A percentile compares a stretch with the other conserved stretches of the same genome.
Evolutionary conservation across 2,888 invertebrate species (phyloP).

Genomic region (Hyles lineata): DNA sequence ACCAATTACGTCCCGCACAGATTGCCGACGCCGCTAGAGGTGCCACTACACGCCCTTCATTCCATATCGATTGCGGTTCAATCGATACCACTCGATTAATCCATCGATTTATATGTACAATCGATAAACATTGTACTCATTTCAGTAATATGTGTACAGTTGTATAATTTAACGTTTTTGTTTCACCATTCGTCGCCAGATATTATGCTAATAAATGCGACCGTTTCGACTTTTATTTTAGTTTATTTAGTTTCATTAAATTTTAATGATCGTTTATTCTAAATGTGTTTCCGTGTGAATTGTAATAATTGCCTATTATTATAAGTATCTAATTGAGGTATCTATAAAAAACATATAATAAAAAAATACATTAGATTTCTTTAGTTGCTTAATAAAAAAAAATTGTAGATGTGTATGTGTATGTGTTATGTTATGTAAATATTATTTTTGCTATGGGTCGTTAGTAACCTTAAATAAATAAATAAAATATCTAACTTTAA

Average conservation of each 20-base stretch:
- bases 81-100: not conserved
- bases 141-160: not conserved
- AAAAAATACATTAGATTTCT: no score
- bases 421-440: no score
- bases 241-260: not conserved
- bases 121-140: slow-evolving; percentile 18
- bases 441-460: no score
- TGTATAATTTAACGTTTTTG: not conserved
- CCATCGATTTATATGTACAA: slow-evolving; percentile 14
- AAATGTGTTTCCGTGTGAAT: not conserved
- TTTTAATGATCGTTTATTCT: not conserved
- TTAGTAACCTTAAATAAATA: no score
- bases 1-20: slow-evolving; percentile 64
- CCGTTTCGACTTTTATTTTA: not conserved
- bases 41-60: slow-evolving; percentile 44
- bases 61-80: not conserved
- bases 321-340: not conserved
- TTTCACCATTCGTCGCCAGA: not conserved
- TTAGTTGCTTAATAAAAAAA: no score
- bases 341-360: no score
- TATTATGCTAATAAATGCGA: not conserved
- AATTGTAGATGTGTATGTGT: no score
- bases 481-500: no score
- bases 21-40: slow-evolving; percentile 49
- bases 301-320: slow-evolving; percentile 6